Percentiles rank a stretch among this genome's conserved stretches.
Evolutionary conservation across 2,797 vertebrate species (phyloP).

Genomic region (Diplodus puntazzo): DNA sequence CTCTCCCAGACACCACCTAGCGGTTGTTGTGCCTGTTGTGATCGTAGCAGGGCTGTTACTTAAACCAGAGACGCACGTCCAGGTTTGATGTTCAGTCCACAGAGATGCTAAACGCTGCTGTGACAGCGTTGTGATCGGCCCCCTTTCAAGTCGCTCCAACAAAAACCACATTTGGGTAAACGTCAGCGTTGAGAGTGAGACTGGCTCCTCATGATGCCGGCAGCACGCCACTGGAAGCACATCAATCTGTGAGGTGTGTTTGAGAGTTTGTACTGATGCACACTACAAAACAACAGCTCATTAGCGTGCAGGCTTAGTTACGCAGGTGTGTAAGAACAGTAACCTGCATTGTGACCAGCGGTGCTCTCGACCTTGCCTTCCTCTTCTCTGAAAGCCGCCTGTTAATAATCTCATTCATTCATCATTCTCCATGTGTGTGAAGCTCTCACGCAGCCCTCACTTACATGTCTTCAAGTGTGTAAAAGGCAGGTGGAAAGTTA

Average conservation of each 20-base stretch:
- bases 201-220: background rate
- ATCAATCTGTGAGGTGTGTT: constrained; percentile 7
- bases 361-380: background rate
- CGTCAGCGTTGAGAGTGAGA: constrained; percentile 29
- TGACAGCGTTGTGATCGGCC: constrained; percentile 53
- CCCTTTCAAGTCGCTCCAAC: constrained; percentile 52
- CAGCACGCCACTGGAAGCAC: constrained; percentile 20
- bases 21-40: background rate
- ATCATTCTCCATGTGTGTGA: background rate
- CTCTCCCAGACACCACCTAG: no score
- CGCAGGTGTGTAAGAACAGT: constrained; percentile 32
- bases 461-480: constrained; percentile 24
- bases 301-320: constrained; percentile 1
- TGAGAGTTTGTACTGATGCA: background rate
- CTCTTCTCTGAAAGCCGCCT: constrained; percentile 3
- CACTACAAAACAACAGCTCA: background rate
- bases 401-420: constrained; percentile 22
- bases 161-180: constrained; percentile 54
- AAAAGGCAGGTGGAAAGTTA: constrained; percentile 26
- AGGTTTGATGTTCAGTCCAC: constrained; percentile 38
- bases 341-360: constrained; percentile 20
- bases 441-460: background rate
- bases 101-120: constrained; percentile 36
- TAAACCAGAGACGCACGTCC: background rate
- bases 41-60: no score